These are phyloP conservation scores for Aspidiotus rigidus DNA, from an alignment of 2,888 invertebrate species.

Conservation along the genomic window DNA sequence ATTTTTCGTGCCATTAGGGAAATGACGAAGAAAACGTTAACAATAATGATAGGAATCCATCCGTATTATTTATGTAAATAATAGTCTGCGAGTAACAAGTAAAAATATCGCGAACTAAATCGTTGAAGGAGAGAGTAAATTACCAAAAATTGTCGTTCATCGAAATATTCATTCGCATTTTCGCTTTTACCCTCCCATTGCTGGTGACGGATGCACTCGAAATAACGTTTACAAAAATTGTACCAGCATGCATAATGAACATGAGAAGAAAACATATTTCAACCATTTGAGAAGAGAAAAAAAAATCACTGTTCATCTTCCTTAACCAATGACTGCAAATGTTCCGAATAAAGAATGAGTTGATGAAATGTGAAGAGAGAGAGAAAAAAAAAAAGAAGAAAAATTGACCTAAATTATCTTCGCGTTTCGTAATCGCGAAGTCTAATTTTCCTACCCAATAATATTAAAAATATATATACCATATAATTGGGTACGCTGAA, in stretches of 20 bases:
- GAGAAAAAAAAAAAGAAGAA: not conserved
- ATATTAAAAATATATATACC: not conserved
- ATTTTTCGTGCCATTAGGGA: too few relatives aligned
- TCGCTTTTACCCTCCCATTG: conserved; percentile 4
- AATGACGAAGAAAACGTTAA: too few relatives aligned
- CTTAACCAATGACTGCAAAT: not conserved
- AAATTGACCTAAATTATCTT: not conserved
- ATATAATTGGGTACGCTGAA: too few relatives aligned
- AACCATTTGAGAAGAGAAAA: conserved; percentile 2
- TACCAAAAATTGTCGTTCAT: conserved; percentile 11
- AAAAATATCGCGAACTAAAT: too few relatives aligned
- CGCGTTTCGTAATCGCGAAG: too few relatives aligned
- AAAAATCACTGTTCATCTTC: too few relatives aligned
- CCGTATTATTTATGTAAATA: not conserved
- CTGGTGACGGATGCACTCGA: not conserved
- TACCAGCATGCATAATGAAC: not conserved
- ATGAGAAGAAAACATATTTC: conserved; percentile 19
- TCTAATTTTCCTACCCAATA: not conserved
- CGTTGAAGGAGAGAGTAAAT: not conserved
- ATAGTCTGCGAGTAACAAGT: not conserved
- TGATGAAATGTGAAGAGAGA: not conserved
- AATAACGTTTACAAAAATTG: conserved; percentile 4
- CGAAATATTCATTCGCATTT: conserved; percentile 23
- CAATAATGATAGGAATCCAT: too few relatives aligned
- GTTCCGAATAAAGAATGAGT: not conserved